Evolutionary conservation across 2,888 invertebrate genomes (phyloP).

Genomic region (Ophion ventricosus): DNA sequence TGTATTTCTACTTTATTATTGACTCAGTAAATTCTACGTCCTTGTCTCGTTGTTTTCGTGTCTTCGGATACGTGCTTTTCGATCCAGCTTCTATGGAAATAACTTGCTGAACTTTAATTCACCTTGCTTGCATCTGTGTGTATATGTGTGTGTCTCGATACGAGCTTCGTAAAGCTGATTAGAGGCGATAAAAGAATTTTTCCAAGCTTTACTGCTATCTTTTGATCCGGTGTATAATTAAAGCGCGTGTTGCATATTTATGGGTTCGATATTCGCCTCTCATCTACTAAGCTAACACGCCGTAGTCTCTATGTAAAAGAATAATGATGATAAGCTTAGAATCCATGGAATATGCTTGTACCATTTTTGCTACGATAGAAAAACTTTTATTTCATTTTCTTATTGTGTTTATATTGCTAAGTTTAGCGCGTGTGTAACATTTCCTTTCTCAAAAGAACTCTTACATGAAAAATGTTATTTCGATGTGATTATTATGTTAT

Average conservation of each 20-base stretch:
- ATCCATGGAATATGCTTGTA: constrained; percentile 7
- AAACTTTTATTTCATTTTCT: constrained; percentile 2
- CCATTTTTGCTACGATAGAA: background rate
- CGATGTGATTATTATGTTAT: no score
- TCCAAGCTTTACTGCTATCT: background rate
- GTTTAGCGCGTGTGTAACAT: background rate
- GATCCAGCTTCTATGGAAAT: constrained; percentile 30
- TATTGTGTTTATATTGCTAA: background rate
- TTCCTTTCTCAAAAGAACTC: background rate
- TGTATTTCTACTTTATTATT: constrained; percentile 46
- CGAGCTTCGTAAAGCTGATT: constrained; percentile 33
- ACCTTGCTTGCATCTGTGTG: constrained; percentile 5
- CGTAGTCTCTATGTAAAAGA: background rate
- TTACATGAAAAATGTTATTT: constrained; percentile 62
- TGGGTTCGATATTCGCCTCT: constrained; percentile 24
- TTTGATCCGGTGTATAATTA: constrained; percentile 22
- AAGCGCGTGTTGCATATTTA: constrained; percentile 18
- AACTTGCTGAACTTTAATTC: constrained; percentile 35
- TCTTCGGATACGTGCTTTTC: constrained; percentile 31
- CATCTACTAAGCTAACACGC: background rate
- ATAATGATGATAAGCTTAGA: background rate
- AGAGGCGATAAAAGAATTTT: constrained; percentile 47
- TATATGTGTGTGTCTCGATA: background rate
- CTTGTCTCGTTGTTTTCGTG: constrained; percentile 54
- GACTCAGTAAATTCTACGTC: constrained; percentile 44